A percentile compares a stretch with the other conserved stretches of the same genome.
These are phyloP conservation scores for Drosophila sulfurigaster DNA, from an alignment of 1,140 invertebrate species.

Conservation along the genomic window DNA sequence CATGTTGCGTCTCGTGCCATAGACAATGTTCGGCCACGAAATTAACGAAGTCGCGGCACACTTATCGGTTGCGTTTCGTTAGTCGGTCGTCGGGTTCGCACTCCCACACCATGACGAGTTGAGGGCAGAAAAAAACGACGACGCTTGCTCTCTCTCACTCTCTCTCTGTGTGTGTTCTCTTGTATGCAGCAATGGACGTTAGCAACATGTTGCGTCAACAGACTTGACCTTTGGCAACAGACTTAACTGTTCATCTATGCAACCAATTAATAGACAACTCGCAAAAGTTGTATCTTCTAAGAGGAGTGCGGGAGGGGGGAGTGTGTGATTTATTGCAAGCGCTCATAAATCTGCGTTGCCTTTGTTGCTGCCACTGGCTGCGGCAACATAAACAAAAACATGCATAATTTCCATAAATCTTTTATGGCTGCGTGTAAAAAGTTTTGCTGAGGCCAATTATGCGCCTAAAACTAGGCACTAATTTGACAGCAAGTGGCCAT, in stretches of 20 bases:
- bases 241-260: conserved; percentile 61
- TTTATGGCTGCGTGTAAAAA: conserved; percentile 75
- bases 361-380: background rate
- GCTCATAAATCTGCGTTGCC: conserved; percentile 63
- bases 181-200: background rate
- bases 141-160: conserved; percentile 4
- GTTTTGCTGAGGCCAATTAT: conserved; percentile 69
- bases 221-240: conserved; percentile 76
- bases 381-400: conserved; percentile 66
- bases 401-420: conserved; percentile 83
- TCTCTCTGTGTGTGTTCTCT: background rate
- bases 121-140: background rate
- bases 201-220: conserved; percentile 35
- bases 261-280: conserved; percentile 74
- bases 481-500: conserved; percentile 74
- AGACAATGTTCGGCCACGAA: background rate
- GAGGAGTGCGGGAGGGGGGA: conserved; percentile 33
- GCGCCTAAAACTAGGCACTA: conserved; percentile 72
- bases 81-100: conserved; percentile 14
- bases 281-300: background rate
- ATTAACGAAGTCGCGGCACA: conserved; percentile 37
- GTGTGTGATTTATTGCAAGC: conserved; percentile 70
- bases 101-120: background rate
- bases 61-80: conserved; percentile 24
- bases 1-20: conserved; percentile 10